Evolutionary conservation across 2,888 invertebrate species (phyloP), one percentile per base, ranked within the genome.

Genomic region (Zaprionus lineosus): DNA sequence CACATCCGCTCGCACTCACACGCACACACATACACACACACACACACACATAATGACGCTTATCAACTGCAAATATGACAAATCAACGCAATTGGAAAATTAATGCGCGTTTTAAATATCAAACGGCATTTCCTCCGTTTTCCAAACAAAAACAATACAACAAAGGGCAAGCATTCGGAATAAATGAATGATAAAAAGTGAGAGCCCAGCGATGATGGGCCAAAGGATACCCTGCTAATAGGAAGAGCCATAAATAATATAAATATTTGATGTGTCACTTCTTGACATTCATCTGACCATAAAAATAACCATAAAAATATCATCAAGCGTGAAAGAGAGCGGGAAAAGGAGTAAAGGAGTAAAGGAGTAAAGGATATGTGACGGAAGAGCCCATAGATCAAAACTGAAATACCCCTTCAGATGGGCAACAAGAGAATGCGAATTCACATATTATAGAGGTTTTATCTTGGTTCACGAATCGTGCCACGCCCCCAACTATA

Each of bases 1-100:
- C 24, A 3, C 24, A 11, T 9, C 9, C 12, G 11, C 21, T 6
- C 19, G n/a, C 8, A 39, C 9, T 19, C 19, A 39, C 8, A 14
- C 18, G 28, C 9, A 15, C 16, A 16, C n/a, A 9, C 19, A 24
- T n/a, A 11, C 12, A 14, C 12, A 14, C 16, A 6, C 18, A 9
- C 7, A 39, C n/a, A 18, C 19, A 39, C 34, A 51, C 46, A 66
- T 34, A 52, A 56, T 56, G 56, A 43, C 36, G 48, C 62, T 50
- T 53, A 67, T 68, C 68, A 52, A 57, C 53, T 19, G 53, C 41
- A 61, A 71, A 60, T 60, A 66, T 62, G 44, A 62, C 60, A 65
- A 70, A 65, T 70, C 52, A 62, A 51, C 43, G 51, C 31, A 70
- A 64, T 65, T 51, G 43, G 37, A 43, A 31, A 64, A 50, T 57